Percentiles rank a stretch among this genome's conserved stretches.
phyloP scores from a whole-genome alignment of 2,113 vertebrate genomes.

The Pygoscelis antarcticus region DNA sequence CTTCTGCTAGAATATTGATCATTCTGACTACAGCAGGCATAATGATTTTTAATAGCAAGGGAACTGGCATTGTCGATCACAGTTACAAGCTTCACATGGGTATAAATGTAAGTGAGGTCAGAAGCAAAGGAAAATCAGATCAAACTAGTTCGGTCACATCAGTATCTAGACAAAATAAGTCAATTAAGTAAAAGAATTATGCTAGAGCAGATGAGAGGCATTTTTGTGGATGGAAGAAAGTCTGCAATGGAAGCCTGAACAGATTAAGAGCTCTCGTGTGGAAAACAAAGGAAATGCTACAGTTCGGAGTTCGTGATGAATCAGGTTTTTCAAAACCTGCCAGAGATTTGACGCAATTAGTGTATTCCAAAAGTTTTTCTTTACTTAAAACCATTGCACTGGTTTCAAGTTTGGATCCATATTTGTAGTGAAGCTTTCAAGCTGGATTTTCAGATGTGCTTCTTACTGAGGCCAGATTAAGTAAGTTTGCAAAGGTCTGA shows the following conservation, averaged over 20 bases:
- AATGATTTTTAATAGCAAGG: background rate
- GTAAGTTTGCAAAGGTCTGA: background rate
- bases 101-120: background rate
- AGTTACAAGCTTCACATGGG: background rate
- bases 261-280: background rate
- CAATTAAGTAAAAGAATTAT: background rate
- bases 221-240: background rate
- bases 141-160: background rate
- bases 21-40: background rate
- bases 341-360: background rate
- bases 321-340: background rate
- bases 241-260: background rate
- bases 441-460: background rate
- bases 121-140: background rate
- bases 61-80: background rate
- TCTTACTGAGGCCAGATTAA: background rate
- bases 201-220: background rate
- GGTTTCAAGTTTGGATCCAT: background rate
- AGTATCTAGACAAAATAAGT: background rate
- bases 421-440: background rate
- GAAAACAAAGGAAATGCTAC: background rate
- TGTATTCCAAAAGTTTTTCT: background rate
- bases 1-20: background rate
- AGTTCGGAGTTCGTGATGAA: background rate
- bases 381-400: background rate